Evolutionary conservation across 2,797 vertebrate genomes (phyloP).

Genomic region (Anolis apletophallus): DNA sequence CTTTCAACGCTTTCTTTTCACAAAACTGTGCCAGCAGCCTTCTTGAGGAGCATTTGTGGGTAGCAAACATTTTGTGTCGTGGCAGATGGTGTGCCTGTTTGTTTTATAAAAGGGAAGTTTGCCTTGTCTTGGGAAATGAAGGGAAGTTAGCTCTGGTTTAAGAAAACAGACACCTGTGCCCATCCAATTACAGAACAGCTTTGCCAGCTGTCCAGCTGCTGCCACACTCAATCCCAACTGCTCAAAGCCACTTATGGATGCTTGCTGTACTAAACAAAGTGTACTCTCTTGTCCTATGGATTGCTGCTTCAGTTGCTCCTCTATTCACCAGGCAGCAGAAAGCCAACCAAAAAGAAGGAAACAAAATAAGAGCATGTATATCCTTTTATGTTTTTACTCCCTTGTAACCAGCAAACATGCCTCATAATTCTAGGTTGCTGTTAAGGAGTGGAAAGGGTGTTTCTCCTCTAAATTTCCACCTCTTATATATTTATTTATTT

Average conservation of each 20-base stretch:
- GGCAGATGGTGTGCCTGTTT: slow-evolving; percentile 8
- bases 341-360: not conserved
- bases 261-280: slow-evolving; percentile 13
- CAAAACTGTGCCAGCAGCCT: not conserved
- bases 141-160: slow-evolving; percentile 9
- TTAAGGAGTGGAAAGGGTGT: not conserved
- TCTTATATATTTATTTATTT: too few relatives aligned
- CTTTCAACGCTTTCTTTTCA: not conserved
- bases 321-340: not conserved
- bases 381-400: not conserved
- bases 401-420: not conserved
- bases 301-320: not conserved
- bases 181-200: slow-evolving; percentile 27
- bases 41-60: not conserved
- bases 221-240: slow-evolving; percentile 11
- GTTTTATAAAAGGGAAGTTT: slow-evolving; percentile 13
- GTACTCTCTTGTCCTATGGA: not conserved
- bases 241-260: slow-evolving; percentile 14
- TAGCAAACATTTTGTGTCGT: not conserved
- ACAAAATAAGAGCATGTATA: not conserved
- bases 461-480: not conserved
- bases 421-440: not conserved
- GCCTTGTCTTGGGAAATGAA: slow-evolving; percentile 1
- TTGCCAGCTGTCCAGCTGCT: slow-evolving; percentile 29
- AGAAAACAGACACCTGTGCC: slow-evolving; percentile 30